Conservation (phyloP, 1,140 invertebrate species). For the Sitophilus oryzae region DNA sequence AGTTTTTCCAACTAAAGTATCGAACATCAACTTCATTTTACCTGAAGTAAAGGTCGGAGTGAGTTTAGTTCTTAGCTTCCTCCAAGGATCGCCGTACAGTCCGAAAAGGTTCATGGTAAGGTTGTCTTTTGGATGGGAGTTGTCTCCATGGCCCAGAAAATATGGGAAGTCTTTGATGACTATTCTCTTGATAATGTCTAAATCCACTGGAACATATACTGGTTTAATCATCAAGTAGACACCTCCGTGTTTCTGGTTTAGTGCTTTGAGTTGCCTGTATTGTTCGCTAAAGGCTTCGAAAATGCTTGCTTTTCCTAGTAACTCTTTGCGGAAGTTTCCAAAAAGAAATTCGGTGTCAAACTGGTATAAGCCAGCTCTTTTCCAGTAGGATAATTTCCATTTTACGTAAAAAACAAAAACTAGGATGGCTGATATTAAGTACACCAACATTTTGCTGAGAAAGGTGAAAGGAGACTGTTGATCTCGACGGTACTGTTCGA, state of each 20-base stretch:
- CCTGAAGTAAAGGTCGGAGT: slow-evolving; percentile 48
- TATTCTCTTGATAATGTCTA: not conserved
- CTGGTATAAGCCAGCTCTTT: not conserved
- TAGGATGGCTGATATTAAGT: not conserved
- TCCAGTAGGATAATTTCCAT: not conserved
- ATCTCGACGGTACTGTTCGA: too few relatives aligned
- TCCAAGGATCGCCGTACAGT: not conserved
- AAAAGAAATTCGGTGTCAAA: not conserved
- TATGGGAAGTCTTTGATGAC: not conserved
- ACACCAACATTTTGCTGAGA: not conserved
- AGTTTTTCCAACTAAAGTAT: slow-evolving; percentile 1
- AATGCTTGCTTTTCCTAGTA: not conserved
- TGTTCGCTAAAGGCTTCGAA: not conserved
- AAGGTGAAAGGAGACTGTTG: not conserved
- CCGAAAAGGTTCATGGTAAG: not conserved
- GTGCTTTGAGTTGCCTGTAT: not conserved
- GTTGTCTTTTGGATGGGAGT: not conserved
- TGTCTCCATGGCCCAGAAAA: not conserved
- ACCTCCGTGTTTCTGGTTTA: not conserved
- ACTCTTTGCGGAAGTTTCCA: not conserved
- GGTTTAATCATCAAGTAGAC: not conserved
- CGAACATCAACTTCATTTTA: slow-evolving; percentile 46
- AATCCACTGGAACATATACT: not conserved
- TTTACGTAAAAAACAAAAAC: not conserved
- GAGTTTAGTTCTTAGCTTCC: slow-evolving; percentile 40